Percentiles rank a stretch among this genome's conserved stretches.
These are phyloP conservation scores for Drosophila borborema DNA, from an alignment of 2,888 invertebrate species.

Conservation along the genomic window DNA sequence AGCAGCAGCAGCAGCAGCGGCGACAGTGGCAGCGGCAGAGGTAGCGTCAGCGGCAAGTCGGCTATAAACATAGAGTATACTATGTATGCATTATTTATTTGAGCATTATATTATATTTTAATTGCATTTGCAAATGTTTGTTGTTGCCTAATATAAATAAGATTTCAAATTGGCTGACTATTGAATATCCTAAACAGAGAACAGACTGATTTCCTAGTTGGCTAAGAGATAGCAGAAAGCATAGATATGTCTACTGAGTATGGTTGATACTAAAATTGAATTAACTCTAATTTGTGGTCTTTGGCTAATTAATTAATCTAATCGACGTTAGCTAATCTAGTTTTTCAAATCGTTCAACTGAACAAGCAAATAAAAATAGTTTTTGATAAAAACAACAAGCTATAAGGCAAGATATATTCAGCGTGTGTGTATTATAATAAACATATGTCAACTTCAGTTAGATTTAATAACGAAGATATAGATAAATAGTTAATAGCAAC, in stretches of 20 bases:
- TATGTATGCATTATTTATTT: constrained; percentile 5
- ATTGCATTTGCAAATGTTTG: constrained; percentile 34
- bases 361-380: too few relatives aligned
- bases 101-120: constrained; percentile 6
- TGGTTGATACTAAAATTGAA: not conserved
- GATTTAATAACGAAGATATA: too few relatives aligned
- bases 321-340: too few relatives aligned
- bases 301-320: not conserved
- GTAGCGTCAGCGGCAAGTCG: not conserved
- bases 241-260: not conserved
- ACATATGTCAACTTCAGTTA: too few relatives aligned
- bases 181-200: not conserved
- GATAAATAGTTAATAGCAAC: too few relatives aligned
- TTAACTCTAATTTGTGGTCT: not conserved
- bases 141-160: constrained; percentile 11
- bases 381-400: too few relatives aligned
- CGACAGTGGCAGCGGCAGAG: not conserved
- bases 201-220: not conserved
- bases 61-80: constrained; percentile 5
- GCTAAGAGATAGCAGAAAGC: too few relatives aligned
- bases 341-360: too few relatives aligned
- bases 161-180: not conserved
- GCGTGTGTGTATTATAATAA: too few relatives aligned
- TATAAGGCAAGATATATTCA: too few relatives aligned
- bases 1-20: not conserved